Base-by-base conservation (phyloP, 2,888 invertebrate species). In the Congeria kusceri region DNA sequence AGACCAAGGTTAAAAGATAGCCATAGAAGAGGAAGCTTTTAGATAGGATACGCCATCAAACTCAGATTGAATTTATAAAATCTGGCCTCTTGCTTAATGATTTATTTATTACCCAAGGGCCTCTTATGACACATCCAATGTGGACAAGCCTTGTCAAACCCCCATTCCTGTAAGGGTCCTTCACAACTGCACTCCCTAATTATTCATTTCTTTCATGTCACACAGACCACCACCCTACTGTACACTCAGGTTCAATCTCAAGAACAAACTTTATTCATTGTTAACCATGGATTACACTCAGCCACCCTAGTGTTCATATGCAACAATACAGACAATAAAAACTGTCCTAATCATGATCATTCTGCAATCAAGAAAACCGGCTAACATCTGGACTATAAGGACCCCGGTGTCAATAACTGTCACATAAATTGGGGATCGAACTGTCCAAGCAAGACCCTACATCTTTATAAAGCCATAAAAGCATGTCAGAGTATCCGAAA, bases 321-420 rank as follows among this genome's bases (percentile, higher is more conserved):
- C 53, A 53, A 53, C 20, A 5, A 25, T 25, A 23, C 53, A 53
- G 25, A 53, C 53, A 23, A 53, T 53, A 25, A 53, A 53, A 20
- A 15, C 13, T 11, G 25, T 18, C 56, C 29, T 46, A 64, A 76
- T 61, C 44, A 70, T 69, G 65, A 76, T 76, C 76, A 70, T 70
- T 76, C 70, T 65, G 59, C 66, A 62, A 76, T 76, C 65, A 70
- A 46, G 61, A 71, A 53, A 53, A 53, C 49, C 57, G 62, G 61
- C 56, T 62, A 76, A 76, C 76, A 76, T 76, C 76, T 76, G 76
- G 58, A 23, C 44, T 56, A 71, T 70, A 58, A 64, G 46, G 62
- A 76, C 64, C 46, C 59, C 69, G 65, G 68, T 64, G 53, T 56
- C 65, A 75, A 65, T 69, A 75, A 75, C 64, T 69, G 69, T 69